phyloP scores from a whole-genome alignment of 35 echinoderm and acorn worm species.

The Ophioderma brevispina region DNA sequence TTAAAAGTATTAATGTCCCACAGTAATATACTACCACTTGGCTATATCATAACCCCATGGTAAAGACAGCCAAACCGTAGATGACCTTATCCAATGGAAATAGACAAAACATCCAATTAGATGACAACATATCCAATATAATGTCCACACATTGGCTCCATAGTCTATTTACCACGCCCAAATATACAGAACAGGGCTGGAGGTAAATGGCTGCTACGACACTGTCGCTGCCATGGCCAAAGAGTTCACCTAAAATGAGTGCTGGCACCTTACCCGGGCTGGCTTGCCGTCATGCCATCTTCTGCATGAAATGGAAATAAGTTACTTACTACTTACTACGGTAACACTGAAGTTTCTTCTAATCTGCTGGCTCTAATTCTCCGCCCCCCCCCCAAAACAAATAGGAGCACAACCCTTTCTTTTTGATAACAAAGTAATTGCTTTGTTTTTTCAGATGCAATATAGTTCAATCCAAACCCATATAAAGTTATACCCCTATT shows the following conservation, averaged over 20 bases:
- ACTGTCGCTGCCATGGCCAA: constrained; percentile 95
- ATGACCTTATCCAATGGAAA: constrained; percentile 94
- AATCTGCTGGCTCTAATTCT: too few relatives aligned
- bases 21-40: constrained; percentile 64
- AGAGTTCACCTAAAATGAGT: constrained; percentile 94
- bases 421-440: too few relatives aligned
- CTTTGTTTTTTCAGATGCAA: too few relatives aligned
- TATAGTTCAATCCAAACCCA: too few relatives aligned
- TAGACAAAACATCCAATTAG: constrained; percentile 62
- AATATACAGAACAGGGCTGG: constrained; percentile 80
- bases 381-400: too few relatives aligned
- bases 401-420: too few relatives aligned
- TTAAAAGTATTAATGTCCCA: neutral
- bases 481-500: too few relatives aligned
- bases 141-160: constrained; percentile 62
- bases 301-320: too few relatives aligned
- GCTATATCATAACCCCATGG: constrained; percentile 98
- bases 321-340: too few relatives aligned
- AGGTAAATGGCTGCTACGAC: constrained; percentile 70
- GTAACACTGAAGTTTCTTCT: too few relatives aligned
- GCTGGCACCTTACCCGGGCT: constrained; percentile 84
- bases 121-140: constrained; percentile 67
- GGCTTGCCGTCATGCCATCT: constrained; percentile 99
- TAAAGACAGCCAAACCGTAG: constrained; percentile 79
- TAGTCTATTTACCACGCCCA: constrained; percentile 63